phyloP scores from a whole-genome alignment of 2,797 vertebrate genomes.

The Naso thynnoides region DNA sequence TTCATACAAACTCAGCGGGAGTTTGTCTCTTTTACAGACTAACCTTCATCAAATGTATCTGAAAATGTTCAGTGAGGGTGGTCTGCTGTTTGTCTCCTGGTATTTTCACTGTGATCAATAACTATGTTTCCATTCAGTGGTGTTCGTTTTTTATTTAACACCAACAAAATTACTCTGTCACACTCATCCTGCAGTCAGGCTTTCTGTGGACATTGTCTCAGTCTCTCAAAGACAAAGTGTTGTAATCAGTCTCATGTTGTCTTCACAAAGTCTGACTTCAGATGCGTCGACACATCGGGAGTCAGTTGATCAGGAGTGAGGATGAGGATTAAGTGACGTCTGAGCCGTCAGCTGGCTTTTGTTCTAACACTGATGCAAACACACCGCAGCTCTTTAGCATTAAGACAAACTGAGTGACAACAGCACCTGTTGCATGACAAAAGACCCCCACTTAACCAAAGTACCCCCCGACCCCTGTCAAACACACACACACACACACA shows the following conservation, averaged over 20 bases:
- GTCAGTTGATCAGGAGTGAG: not conserved
- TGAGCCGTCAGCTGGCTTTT: conserved; percentile 31
- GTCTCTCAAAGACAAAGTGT: not conserved
- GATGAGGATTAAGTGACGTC: conserved; percentile 35
- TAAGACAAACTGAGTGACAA: conserved; percentile 72
- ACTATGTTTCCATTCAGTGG: no score
- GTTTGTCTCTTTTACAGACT: no score
- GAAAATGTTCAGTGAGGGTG: no score
- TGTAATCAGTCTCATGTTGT: conserved; percentile 29
- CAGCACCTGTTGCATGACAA: conserved; percentile 84
- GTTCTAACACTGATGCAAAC: conserved; percentile 36
- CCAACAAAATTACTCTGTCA: not conserved
- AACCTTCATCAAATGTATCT: no score
- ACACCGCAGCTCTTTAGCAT: conserved; percentile 43
- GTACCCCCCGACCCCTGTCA: conserved; percentile 1
- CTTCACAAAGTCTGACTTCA: conserved; percentile 1
- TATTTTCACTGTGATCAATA: no score
- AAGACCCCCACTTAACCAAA: conserved; percentile 63
- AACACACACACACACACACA: conserved; percentile 40
- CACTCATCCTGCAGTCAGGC: not conserved
- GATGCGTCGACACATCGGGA: conserved; percentile 5
- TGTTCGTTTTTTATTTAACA: no score
- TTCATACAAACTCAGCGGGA: no score
- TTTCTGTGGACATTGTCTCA: no score
- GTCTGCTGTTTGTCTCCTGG: no score